Conservation (phyloP, 2,113 vertebrate species). For the Tetrao urogallus region DNA sequence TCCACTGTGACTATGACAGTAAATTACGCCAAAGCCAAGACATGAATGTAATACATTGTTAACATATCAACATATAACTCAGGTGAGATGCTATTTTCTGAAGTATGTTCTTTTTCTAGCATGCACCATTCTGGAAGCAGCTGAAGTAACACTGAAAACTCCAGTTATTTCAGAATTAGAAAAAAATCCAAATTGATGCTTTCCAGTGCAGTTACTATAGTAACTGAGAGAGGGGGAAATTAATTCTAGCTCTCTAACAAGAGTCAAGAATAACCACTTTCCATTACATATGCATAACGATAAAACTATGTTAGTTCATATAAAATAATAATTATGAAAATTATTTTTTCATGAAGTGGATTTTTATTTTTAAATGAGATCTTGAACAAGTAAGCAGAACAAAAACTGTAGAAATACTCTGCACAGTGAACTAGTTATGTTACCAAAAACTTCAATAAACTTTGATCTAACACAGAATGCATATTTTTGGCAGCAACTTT, state of each 20-base stretch:
- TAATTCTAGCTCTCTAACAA: constrained; percentile 58
- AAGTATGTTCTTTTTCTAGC: not conserved
- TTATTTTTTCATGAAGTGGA: constrained; percentile 52
- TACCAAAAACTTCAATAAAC: not conserved
- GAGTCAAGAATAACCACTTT: constrained; percentile 66
- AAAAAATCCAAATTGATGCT: constrained; percentile 35
- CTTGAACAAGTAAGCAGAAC: constrained; percentile 27
- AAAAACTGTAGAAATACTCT: not conserved
- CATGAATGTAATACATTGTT: not conserved
- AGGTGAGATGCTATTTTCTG: not conserved
- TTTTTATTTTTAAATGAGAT: constrained; percentile 61
- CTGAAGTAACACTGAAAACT: not conserved
- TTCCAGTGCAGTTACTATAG: constrained; percentile 61
- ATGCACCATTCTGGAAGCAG: not conserved
- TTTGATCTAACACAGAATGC: not conserved
- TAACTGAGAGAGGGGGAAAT: constrained; percentile 54
- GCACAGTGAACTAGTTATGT: not conserved
- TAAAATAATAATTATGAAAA: constrained; percentile 70
- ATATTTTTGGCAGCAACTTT: not conserved
- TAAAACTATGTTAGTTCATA: constrained; percentile 47
- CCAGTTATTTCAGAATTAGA: constrained; percentile 13
- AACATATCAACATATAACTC: not conserved
- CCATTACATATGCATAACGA: constrained; percentile 43
- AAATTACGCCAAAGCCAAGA: not conserved
- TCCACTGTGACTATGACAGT: not conserved